Evolutionary conservation across 2,888 invertebrate genomes (phyloP), one percentile per base, ranked within the genome.

Genomic region (Drosophila austrosaltans): DNA sequence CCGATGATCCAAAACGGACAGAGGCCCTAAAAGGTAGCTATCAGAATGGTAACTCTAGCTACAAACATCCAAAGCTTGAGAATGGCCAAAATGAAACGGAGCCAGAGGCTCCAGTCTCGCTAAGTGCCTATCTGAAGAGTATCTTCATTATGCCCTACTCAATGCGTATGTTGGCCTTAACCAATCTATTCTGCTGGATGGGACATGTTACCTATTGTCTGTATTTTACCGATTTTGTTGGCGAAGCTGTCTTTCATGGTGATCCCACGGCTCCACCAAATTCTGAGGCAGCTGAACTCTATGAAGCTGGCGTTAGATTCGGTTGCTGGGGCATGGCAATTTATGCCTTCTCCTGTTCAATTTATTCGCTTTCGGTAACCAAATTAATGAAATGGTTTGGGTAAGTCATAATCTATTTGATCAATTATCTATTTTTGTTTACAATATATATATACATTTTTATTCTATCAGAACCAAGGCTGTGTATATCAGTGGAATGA

Each of bases 161-260:
- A 0, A 92, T 95, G 85, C 89, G 93, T 54, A 93, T 94, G 69
- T 90, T 95, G 63, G 94, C 94, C 65, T 72, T 94, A 36, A 95
- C 95, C 2, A 95, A 95, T 90, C 92, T 95, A 1, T 93, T 95
- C 76, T 94, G 94, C 78, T 95, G 95, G 95, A 95, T 95, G 94
- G 94, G 94, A 0, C 93, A 95, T 69, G 93, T 95, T n/a, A 94
- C 94, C 78, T 95, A 95, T 81, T 94, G 94, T 1, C 91, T 95
- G 8, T 95, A 94, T 87, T 95, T 95, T 84, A 95, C 95, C 0
- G 94, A 95, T 90, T 95, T 95, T 89, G 95, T 95, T 1, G 95
- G 95, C 0, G 94, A 95, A 89, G 93, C 94, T 1, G 85, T 85
- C 4, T 85, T 80, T 54, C 74, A 78, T 16, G 85, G 85, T 1